Base-by-base conservation (phyloP, 2,888 invertebrate species). In the Slavum lentiscoides region DNA sequence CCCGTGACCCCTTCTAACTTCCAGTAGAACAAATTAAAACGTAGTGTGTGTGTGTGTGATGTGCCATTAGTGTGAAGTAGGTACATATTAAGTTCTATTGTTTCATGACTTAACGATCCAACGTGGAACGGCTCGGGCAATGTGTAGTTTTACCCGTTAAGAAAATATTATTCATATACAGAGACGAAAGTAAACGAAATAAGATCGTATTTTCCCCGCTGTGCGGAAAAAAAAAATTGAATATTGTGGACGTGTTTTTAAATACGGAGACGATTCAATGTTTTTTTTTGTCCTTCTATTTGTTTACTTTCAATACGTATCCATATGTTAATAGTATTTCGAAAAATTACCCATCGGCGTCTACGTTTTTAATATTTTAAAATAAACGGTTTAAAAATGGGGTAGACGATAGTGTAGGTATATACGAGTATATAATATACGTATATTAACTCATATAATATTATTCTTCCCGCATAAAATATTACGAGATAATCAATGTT, bases 1-100 rank as follows among this genome's bases (percentile, higher is more conserved):
- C 70, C 77, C 77, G 55, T 77, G 77, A 70, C 70, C 55, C 55
- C 17, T 39, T 49, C 53, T 53, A 76, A 77, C 55, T 53, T 53
- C 39, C 70, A 53, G 70, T 70, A 37, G 62, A 70, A 80, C 77
- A 69, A 77, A 69, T 77, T 77, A 76, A 76, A 59, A 68, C 68
- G 15, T 49, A 59, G 53, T 69, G 19, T 64, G 4, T 30, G 30
- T 4, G 30, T 4, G 30, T n/a, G 55, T 23, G 53, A 64, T 70
- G 64, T 62, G 61, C 70, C 62, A 70, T 77, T 77, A 77, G 76
- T 23, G 58, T 43, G 17, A 23, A 59, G 62, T 4, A 4, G 30
- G 30, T 19, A 61, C 70, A 59, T 19, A 21, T 4, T 70, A 70
- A 30, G 53, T 37, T 62, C 77, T 70, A 70, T 72, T 64, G 77